A percentile compares a stretch with the other conserved stretches of the same genome.
phyloP scores from a whole-genome alignment of 2,888 invertebrate species.

The Volucella inflata region DNA sequence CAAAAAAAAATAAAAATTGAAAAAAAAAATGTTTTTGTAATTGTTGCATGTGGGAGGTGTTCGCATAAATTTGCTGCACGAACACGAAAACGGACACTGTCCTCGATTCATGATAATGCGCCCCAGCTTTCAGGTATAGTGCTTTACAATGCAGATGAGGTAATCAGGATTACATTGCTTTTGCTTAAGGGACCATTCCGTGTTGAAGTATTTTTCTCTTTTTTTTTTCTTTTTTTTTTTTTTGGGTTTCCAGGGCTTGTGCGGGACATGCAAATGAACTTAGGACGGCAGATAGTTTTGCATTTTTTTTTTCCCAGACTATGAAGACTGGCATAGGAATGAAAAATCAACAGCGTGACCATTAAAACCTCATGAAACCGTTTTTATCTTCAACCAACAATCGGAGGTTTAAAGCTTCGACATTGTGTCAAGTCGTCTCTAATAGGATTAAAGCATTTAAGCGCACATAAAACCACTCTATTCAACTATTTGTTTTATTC shows the following conservation, averaged over 20 bases:
- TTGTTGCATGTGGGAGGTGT: conserved; percentile 71
- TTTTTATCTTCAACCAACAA: no score
- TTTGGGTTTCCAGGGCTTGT: neutral
- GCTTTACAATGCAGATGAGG: conserved; percentile 73
- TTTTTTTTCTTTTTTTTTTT: conserved; percentile 3
- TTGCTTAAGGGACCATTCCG: conserved; percentile 20
- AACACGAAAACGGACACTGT: conserved; percentile 15
- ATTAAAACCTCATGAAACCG: no score
- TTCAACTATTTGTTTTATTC: no score
- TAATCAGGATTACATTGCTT: conserved; percentile 62
- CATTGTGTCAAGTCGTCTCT: no score
- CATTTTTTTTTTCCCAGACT: neutral
- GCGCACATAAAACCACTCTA: no score
- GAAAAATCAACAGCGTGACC: no score
- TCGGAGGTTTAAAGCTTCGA: no score
- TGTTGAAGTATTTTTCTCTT: conserved; percentile 24
- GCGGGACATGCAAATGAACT: conserved; percentile 53
- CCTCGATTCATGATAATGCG: conserved; percentile 45
- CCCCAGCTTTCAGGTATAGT: conserved; percentile 29
- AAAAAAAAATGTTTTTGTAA: conserved; percentile 15
- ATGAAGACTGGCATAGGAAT: no score
- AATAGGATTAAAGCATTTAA: no score
- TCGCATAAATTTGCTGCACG: conserved; percentile 59
- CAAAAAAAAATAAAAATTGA: neutral
- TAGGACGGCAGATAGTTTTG: conserved; percentile 16